phyloP scores from a whole-genome alignment of 2,888 invertebrate species.

The Archips crataeganus region DNA sequence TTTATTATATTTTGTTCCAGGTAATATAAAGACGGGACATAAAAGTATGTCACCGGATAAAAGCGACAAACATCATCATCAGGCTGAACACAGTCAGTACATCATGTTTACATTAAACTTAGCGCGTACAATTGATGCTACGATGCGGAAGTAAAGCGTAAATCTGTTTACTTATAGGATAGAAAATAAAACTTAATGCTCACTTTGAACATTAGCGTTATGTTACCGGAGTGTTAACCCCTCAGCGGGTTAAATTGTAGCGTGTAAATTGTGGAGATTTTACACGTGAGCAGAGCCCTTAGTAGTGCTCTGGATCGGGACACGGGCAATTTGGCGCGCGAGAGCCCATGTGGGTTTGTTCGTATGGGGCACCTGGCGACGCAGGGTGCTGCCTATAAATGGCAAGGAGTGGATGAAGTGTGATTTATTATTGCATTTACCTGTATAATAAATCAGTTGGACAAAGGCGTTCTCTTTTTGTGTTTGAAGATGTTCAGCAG shows the following conservation, averaged over 20 bases:
- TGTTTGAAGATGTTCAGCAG: conserved; percentile 30
- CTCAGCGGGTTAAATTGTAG: conserved; percentile 61
- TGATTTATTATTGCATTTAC: conserved; percentile 37
- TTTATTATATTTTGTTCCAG: conserved; percentile 73
- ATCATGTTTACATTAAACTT: conserved; percentile 50
- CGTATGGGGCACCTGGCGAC: conserved; percentile 49
- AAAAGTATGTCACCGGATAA: conserved; percentile 48
- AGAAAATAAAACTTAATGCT: conserved; percentile 57
- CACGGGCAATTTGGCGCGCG: conserved; percentile 80
- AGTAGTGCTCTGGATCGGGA: conserved; percentile 77
- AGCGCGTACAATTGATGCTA: conserved; percentile 52
- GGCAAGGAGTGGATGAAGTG: conserved; percentile 37
- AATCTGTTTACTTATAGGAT: conserved; percentile 59
- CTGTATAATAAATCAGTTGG: conserved; percentile 18
- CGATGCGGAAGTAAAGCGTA: conserved; percentile 50
- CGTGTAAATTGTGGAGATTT: conserved; percentile 78
- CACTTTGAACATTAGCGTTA: conserved; percentile 56
- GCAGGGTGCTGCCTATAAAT: conserved; percentile 34
- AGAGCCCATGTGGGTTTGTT: conserved; percentile 71
- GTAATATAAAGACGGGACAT: conserved; percentile 64
- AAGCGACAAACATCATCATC: background rate
- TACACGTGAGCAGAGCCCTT: conserved; percentile 75
- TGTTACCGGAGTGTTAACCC: conserved; percentile 55
- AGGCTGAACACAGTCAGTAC: conserved; percentile 22
- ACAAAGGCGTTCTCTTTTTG: conserved; percentile 22